Evolutionary conservation across 2,888 invertebrate species (phyloP), one percentile per base, ranked within the genome.

Genomic region (Pecten maximus): DNA sequence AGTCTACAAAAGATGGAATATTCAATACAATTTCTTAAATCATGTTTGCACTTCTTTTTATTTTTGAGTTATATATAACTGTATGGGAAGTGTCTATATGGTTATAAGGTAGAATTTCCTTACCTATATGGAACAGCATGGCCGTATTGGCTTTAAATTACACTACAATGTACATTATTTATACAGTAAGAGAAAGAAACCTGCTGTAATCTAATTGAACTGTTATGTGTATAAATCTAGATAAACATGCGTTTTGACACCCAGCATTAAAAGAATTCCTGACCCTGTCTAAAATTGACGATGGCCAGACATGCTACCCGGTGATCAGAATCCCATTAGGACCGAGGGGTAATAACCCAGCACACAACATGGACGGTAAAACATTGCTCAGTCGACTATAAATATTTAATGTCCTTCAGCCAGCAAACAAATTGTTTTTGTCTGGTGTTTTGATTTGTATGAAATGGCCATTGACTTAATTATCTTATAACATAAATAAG

Each of bases 371-470:
- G 28, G 74, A 6, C 74, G 28, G 74, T 54, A 8, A 28, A 28
- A 10, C 28, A 10, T 28, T 74, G 74, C 16, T 35, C 28, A 74
- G 6, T 35, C 0, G 35, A 2, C 74, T 74, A 74, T 28, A 19
- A 44, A 54, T 19, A 54, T 16, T 19, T 74, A 74, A 28, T 74
- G 35, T 74, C 35, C 23, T 74, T 28, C 35, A 74, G 10, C 28
- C 4, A 23, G 74, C 23, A 28, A 35, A 74, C 74, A 74, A 28
- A 35, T 74, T 28, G 1, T 19, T 74, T 35, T 74, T 74, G 74
- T 74, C 74, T 74, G 74, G 35, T 74, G 15, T 19, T 44, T 60
- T 60, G 60, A 60, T 60, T 60, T 60, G 60, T n/a, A 60, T n/a
- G 60, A 3, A 23, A 16, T 2, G 23, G 60, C 4, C 60, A 60